phyloP scores from a whole-genome alignment of 2,797 vertebrate species.

The Iguana delicatissima region DNA sequence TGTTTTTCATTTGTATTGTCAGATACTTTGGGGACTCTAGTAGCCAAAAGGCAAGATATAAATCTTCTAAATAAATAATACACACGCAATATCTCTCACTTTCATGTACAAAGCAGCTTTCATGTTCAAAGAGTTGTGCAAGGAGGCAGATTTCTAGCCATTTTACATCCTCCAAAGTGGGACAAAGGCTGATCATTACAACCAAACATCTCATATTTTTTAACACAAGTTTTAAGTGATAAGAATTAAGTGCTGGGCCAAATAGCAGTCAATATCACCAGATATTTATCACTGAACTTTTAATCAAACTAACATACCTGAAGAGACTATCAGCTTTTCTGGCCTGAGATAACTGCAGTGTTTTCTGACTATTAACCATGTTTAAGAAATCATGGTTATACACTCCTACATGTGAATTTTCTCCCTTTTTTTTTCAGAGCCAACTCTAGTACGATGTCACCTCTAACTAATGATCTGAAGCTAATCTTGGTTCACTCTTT shows the following conservation, averaged over 20 bases:
- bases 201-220: neutral
- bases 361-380: neutral
- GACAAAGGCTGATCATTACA: neutral
- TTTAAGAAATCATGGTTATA: neutral
- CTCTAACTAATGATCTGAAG: neutral
- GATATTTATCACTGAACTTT: neutral
- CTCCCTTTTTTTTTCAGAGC: neutral
- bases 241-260: neutral
- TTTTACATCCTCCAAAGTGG: neutral
- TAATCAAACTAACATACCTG: neutral
- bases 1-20: neutral
- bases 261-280: neutral
- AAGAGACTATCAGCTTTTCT: neutral
- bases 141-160: neutral
- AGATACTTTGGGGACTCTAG: neutral
- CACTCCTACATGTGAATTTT: too few species aligned
- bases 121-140: neutral
- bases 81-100: neutral
- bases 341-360: neutral
- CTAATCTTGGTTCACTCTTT: neutral
- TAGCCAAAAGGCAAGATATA: neutral
- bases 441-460: neutral
- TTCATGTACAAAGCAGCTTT: neutral
- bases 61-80: neutral
- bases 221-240: neutral